Evolutionary conservation across 2,113 vertebrate genomes (phyloP).

Genomic region (Rynchops niger): DNA sequence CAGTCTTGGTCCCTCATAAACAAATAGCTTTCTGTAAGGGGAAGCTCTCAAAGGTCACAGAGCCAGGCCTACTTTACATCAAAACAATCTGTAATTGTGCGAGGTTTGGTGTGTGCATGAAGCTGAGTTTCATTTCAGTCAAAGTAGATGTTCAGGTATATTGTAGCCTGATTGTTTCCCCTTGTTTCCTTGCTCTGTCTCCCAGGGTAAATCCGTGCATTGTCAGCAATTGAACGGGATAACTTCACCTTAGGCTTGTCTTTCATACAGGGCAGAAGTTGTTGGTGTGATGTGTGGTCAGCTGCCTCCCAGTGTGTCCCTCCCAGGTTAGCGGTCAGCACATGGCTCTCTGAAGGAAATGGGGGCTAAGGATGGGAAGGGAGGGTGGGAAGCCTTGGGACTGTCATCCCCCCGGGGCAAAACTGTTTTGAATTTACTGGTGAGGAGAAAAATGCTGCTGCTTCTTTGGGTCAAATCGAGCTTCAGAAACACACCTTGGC

Average conservation of each 20-base stretch:
- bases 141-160: neutral
- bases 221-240: neutral
- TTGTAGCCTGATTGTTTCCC: neutral
- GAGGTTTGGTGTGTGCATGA: neutral
- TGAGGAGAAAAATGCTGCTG: neutral
- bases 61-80: neutral
- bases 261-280: neutral
- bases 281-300: neutral
- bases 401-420: neutral
- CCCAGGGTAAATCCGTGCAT: neutral
- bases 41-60: neutral
- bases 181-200: neutral
- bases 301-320: neutral
- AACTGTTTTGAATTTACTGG: neutral
- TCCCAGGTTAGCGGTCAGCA: neutral
- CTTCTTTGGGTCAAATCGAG: neutral
- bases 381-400: neutral
- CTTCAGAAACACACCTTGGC: accelerated
- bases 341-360: accelerated
- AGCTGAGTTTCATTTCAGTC: neutral
- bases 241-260: neutral
- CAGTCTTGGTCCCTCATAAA: neutral
- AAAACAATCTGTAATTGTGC: accelerated
- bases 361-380: neutral
- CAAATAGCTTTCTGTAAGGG: neutral